Percentiles rank a stretch among this genome's conserved stretches.
Evolutionary conservation across 2,888 invertebrate genomes (phyloP).

Genomic region (Philhelius pedissequus): DNA sequence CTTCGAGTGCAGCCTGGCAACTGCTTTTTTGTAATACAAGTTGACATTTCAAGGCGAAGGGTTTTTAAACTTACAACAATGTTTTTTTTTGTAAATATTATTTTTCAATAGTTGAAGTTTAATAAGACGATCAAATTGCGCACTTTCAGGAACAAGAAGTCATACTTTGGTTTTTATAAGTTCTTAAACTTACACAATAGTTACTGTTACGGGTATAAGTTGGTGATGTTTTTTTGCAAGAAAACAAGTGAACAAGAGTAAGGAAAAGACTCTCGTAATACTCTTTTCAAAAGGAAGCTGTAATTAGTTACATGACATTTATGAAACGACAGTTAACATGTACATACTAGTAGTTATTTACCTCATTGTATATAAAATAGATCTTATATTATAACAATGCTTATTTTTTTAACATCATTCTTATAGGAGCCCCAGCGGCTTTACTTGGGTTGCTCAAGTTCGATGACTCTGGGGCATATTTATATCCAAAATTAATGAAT

Average conservation of each 20-base stretch:
- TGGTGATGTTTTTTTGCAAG: neutral
- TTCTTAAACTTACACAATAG: neutral
- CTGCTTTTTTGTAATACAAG: constrained; percentile 15
- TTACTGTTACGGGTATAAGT: neutral
- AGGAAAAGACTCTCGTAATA: neutral
- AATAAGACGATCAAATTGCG: constrained; percentile 12
- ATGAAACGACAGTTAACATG: neutral
- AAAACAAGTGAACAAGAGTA: neutral
- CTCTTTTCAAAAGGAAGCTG: neutral
- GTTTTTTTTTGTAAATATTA: neutral
- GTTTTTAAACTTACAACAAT: neutral
- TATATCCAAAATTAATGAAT: too few species aligned
- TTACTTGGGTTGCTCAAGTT: too few species aligned
- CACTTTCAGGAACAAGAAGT: neutral
- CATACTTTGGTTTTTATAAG: neutral
- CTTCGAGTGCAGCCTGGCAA: constrained; percentile 17
- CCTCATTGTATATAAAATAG: too few species aligned
- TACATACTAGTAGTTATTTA: too few species aligned
- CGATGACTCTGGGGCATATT: too few species aligned
- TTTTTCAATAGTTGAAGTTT: constrained; percentile 10
- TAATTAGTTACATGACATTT: neutral
- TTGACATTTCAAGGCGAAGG: neutral
- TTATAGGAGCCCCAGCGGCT: too few species aligned
- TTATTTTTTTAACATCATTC: too few species aligned
- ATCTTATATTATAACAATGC: too few species aligned